A percentile compares a stretch with the other conserved stretches of the same genome.
Conservation (phyloP, 1,140 invertebrate species). For the Tenebrio molitor region DNA sequence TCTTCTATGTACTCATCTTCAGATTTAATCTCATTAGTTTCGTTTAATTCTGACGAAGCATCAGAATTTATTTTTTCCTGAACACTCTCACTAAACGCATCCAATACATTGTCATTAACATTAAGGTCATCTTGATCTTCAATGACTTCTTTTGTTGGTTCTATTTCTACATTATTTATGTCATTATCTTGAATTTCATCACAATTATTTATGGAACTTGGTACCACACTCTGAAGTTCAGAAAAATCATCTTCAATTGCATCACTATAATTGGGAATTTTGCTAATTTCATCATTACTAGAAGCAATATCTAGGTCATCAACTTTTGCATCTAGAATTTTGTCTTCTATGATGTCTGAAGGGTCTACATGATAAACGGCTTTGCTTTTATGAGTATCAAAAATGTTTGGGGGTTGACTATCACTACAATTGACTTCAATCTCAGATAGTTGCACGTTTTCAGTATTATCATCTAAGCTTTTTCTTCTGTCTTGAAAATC, state of each 20-base stretch:
- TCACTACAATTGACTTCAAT: conserved; percentile 38
- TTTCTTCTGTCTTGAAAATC: conserved; percentile 60
- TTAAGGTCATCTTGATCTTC: neutral
- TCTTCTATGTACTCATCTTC: conserved; percentile 27
- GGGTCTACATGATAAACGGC: neutral
- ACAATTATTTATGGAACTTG: conserved; percentile 14
- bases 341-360: conserved; percentile 9
- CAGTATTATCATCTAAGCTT: conserved; percentile 28
- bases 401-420: conserved; percentile 22
- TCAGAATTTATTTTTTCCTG: conserved; percentile 7
- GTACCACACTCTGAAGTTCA: neutral
- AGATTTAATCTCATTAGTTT: conserved; percentile 24
- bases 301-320: conserved; percentile 7
- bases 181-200: neutral
- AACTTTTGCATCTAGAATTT: conserved; percentile 28
- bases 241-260: neutral
- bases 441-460: conserved; percentile 14
- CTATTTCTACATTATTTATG: conserved; percentile 2
- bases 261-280: neutral
- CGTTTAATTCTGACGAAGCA: neutral
- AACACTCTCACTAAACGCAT: neutral
- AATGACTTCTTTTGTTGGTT: neutral
- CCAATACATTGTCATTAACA: conserved; percentile 1
- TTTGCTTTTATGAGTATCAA: conserved; percentile 49
- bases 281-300: conserved; percentile 5